Conservation (phyloP, 2,113 vertebrate genomes). For the Phalacrocorax carbo region DNA sequence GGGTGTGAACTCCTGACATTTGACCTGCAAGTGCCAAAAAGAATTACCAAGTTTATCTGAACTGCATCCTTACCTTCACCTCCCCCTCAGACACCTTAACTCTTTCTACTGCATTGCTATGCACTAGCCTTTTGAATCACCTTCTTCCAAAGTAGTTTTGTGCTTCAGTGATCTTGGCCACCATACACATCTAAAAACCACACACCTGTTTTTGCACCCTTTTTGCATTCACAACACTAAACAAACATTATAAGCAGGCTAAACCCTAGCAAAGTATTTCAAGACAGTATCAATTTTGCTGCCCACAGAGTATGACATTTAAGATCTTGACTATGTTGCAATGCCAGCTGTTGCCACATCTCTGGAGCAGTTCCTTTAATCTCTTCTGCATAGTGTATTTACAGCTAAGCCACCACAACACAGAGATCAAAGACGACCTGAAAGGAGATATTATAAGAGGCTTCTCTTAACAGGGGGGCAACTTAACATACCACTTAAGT, state of each 20-base stretch:
- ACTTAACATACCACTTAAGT: not conserved
- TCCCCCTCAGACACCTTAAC: not conserved
- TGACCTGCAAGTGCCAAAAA: not conserved
- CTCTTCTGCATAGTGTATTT: not conserved
- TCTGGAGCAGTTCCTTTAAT: not conserved
- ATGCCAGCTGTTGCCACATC: not conserved
- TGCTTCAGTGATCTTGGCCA: not conserved
- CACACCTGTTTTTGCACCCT: not conserved
- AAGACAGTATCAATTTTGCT: not conserved
- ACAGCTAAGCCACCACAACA: not conserved
- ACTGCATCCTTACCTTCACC: not conserved
- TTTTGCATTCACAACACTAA: not conserved
- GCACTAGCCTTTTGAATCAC: not conserved
- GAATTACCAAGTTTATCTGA: not conserved
- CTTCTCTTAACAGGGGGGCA: not conserved
- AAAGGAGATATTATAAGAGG: not conserved
- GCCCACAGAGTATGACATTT: not conserved
- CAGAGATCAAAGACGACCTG: not conserved
- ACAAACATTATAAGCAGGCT: not conserved
- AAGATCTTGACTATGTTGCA: not conserved
- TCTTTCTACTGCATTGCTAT: not conserved
- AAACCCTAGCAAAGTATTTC: not conserved
- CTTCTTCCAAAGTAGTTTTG: not conserved
- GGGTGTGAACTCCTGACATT: not conserved
- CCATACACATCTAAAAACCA: not conserved